Evolutionary conservation across 2,113 vertebrate species (phyloP).

Genomic region (Dicerorhinus sumatrensis): DNA sequence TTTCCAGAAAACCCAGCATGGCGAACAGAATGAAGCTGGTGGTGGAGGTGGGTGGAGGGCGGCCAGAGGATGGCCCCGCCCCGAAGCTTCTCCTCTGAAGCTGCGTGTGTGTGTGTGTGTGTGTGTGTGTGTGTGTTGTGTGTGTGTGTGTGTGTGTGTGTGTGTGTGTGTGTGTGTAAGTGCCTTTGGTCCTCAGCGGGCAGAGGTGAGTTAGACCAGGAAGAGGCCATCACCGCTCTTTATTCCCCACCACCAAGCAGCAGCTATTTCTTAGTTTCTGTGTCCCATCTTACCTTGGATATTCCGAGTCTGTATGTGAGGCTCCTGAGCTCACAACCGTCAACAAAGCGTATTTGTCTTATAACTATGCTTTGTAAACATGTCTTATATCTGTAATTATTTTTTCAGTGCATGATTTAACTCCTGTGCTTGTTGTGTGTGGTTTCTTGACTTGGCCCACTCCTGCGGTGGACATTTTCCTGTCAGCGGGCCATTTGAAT

Average conservation of each 20-base stretch:
- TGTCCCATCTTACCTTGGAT: neutral
- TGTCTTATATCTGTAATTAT: neutral
- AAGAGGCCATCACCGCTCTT: accelerated
- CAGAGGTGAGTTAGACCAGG: accelerated
- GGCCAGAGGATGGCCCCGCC: accelerated
- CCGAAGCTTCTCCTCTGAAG: accelerated
- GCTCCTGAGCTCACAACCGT: neutral
- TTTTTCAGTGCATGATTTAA: neutral
- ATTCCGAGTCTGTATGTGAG: too few relatives aligned
- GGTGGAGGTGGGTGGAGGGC: accelerated
- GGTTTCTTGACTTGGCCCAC: too few relatives aligned
- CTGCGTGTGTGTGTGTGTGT: too few relatives aligned
- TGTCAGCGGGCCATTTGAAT: too few relatives aligned
- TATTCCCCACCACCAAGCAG: neutral
- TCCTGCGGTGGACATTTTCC: neutral
- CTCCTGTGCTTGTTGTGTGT: too few relatives aligned
- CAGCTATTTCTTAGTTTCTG: accelerated
- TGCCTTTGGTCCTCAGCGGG: accelerated
- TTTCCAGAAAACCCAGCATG: neutral
- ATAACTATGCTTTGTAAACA: neutral
- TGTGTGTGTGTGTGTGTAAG: accelerated
- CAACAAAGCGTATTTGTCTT: neutral
- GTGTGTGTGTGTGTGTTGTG: accelerated
- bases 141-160: too few relatives aligned
- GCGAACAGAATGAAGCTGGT: neutral